Evolutionary conservation across 2,113 vertebrate species (phyloP), one percentile per base, ranked within the genome.

Genomic region (Cranoglanis bouderius): DNA sequence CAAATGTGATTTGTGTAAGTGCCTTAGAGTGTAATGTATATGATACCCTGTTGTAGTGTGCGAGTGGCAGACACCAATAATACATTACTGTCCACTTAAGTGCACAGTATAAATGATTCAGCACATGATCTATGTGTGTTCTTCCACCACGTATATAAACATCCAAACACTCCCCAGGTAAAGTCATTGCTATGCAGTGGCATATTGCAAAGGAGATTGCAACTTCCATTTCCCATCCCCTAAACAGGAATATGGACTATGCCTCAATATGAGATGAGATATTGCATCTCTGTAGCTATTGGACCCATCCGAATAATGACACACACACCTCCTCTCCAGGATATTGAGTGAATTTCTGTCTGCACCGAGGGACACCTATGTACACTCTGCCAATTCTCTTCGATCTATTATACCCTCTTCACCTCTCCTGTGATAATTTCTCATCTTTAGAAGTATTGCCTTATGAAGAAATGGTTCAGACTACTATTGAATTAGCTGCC

Each of bases 371-470:
- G 87, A 92, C 89, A 84, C 1, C 4, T 21, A 32, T 93, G 93
- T 94, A 94, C 93, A 92, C 89, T 59, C 89, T 86, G 6, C 32
- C 75, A 85, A 46, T 75, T 82, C 85, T 43, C 32, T 91, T 89
- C 90, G 7, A 93, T 92, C 75, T 89, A 92, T 93, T 82, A 86
- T n/a, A 84, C 59, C 40, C 21, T 89, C 82, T 84, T 70, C 32
- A 72, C 40, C 61, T 83, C 59, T 57, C 40, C 35, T 92, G 78
- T 88, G 86, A 92, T 90, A 91, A 92, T 87, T 86, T 90, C 87
- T 87, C 43, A 90, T 80, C 89, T 90, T 89, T 88, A 32, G 53
- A 85, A 75, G 75, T 91, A 84, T 87, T 77, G 70, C 89, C 90
- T 90, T 1, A 26, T 91, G 91, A 94, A 91, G 87, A 90, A 94